These are phyloP conservation scores for Notarius quadriscutis DNA, from an alignment of 2,113 vertebrate genomes.

Conservation along the genomic window DNA sequence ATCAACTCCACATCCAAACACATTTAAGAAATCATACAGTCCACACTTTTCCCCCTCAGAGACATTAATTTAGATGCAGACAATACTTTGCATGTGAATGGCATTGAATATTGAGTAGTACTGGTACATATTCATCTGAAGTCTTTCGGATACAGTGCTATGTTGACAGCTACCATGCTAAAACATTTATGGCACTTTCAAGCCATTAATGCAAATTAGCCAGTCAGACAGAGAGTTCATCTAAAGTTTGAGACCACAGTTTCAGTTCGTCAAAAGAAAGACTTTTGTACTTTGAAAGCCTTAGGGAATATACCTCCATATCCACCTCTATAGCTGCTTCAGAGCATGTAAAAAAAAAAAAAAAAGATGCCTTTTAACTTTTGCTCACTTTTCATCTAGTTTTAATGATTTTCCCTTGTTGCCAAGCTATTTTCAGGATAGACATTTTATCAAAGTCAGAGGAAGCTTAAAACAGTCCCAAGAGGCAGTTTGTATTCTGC, in stretches of 20 bases:
- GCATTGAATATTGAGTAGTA: background rate
- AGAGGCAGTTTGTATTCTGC: slow-evolving; percentile 3
- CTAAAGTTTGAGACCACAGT: slow-evolving; percentile 29
- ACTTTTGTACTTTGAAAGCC: background rate
- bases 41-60: background rate
- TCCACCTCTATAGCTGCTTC: background rate
- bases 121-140: background rate
- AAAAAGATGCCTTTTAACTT: slow-evolving; percentile 7
- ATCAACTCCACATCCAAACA: background rate
- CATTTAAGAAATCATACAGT: background rate
- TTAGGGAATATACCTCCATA: slow-evolving; percentile 7
- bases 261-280: slow-evolving; percentile 6
- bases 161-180: slow-evolving; percentile 15
- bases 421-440: background rate
- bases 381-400: slow-evolving; percentile 32
- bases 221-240: slow-evolving; percentile 26
- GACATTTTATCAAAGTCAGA: slow-evolving; percentile 23
- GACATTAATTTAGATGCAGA: background rate
- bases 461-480: slow-evolving; percentile 14
- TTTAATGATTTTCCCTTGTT: slow-evolving; percentile 3
- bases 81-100: background rate
- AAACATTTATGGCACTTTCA: background rate
- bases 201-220: slow-evolving; percentile 16
- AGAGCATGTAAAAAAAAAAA: background rate
- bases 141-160: background rate